phyloP scores from a whole-genome alignment of 2,113 vertebrate genomes.

The Silurus glanis region DNA sequence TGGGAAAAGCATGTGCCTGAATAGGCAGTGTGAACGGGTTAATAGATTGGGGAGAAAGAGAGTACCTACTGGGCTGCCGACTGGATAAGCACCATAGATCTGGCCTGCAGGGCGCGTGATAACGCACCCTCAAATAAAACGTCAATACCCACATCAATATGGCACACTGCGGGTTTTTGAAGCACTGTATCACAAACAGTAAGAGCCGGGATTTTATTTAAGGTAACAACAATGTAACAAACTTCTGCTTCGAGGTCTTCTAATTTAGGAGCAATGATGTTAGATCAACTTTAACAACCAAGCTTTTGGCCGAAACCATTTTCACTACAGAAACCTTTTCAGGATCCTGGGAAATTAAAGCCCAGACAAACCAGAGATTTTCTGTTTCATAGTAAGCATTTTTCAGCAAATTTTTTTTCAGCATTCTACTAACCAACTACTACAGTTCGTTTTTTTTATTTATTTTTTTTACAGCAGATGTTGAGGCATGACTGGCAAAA shows the following conservation, averaged over 20 bases:
- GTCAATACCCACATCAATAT: slow-evolving; percentile 16
- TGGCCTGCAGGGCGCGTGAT: background rate
- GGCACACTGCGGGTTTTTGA: background rate
- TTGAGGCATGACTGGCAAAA: background rate
- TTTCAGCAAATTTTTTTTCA: too few relatives aligned
- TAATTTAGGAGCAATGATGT: background rate
- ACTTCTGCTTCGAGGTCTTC: background rate
- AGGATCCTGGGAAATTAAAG: background rate
- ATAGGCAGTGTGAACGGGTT: background rate
- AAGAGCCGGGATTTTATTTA: background rate
- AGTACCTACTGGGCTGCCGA: background rate
- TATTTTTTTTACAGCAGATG: background rate
- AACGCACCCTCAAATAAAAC: background rate
- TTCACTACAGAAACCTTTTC: background rate
- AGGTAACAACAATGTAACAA: background rate
- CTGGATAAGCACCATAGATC: background rate
- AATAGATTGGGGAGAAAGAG: background rate
- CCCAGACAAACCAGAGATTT: background rate
- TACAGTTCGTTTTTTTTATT: background rate
- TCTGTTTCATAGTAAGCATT: background rate
- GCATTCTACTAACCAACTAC: background rate
- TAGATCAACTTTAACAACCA: background rate
- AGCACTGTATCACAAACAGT: background rate
- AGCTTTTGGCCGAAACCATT: background rate
- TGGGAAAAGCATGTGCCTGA: slow-evolving; percentile 3